A percentile compares a stretch with the other conserved stretches of the same genome.
phyloP scores from a whole-genome alignment of 2,888 invertebrate genomes.

The Dolomedes plantarius region DNA sequence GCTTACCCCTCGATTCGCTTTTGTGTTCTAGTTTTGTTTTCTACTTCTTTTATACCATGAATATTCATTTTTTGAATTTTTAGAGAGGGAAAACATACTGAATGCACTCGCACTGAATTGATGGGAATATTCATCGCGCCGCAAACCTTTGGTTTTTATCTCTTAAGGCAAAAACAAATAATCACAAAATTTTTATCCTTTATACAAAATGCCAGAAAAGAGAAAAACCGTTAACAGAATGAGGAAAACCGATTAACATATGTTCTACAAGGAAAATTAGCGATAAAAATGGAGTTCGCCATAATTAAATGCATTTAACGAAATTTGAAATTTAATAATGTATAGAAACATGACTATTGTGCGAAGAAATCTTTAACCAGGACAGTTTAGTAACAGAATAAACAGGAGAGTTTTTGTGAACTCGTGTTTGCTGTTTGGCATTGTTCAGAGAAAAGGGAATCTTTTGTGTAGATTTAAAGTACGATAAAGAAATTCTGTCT shows the following conservation, averaged over 20 bases:
- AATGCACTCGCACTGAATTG: conserved; percentile 15
- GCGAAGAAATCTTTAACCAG: too few species aligned
- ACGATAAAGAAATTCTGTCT: too few species aligned
- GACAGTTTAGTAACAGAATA: too few species aligned
- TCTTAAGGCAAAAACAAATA: too few species aligned
- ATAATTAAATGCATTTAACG: neutral
- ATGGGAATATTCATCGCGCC: neutral
- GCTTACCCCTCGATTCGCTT: conserved; percentile 12
- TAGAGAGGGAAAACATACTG: neutral
- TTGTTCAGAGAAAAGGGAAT: too few species aligned
- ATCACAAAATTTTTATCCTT: neutral
- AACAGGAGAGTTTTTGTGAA: too few species aligned
- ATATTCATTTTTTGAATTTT: conserved; percentile 60
- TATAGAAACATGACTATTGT: too few species aligned
- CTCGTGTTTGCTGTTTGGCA: too few species aligned
- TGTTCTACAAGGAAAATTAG: neutral
- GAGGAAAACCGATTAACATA: too few species aligned
- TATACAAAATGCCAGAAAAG: neutral
- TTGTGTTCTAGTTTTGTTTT: conserved; percentile 47
- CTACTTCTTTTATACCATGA: conserved; percentile 39
- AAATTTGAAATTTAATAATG: too few species aligned
- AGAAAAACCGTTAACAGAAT: neutral
- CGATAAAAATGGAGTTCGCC: neutral
- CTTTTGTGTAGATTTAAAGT: too few species aligned
- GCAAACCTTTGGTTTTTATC: neutral